Percentiles rank a stretch among this genome's conserved stretches.
Conservation (phyloP, 2,113 vertebrate species). For the Dunckerocampus dactyliophorus region DNA sequence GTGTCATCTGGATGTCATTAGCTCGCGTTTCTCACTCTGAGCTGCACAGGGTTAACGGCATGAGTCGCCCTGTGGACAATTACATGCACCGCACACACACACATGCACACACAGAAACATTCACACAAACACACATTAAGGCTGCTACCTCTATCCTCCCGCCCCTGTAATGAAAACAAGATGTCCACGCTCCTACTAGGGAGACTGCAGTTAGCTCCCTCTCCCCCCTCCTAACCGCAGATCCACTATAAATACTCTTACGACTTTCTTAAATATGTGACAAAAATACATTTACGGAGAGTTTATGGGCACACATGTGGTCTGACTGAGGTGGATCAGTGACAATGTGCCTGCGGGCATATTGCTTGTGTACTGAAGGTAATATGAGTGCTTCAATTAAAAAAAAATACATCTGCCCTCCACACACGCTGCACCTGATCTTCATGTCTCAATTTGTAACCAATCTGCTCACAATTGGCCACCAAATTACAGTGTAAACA, state of each 20-base stretch:
- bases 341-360: background rate
- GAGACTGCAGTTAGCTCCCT: constrained; percentile 40
- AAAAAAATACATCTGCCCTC: constrained; percentile 35
- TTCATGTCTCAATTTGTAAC: constrained; percentile 80
- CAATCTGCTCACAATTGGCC: constrained; percentile 71
- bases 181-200: constrained; percentile 65
- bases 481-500: constrained; percentile 74
- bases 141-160: constrained; percentile 41
- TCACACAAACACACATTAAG: constrained; percentile 31
- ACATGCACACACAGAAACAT: constrained; percentile 22
- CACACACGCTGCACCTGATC: constrained; percentile 67
- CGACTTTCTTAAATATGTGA: constrained; percentile 67
- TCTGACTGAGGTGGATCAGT: background rate
- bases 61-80: constrained; percentile 25
- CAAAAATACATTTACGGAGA: constrained; percentile 58
- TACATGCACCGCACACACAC: constrained; percentile 34
- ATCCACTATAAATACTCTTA: constrained; percentile 60
- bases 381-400: constrained; percentile 8
- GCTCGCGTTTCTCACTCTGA: constrained; percentile 25
- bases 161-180: constrained; percentile 72
- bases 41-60: constrained; percentile 17
- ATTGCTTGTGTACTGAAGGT: constrained; percentile 28
- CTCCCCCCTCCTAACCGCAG: constrained; percentile 29
- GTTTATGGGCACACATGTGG: constrained; percentile 48
- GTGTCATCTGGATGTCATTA: constrained; percentile 61